These are phyloP conservation scores for Pseudococcus longispinus DNA, from an alignment of 2,888 invertebrate genomes.

Conservation along the genomic window DNA sequence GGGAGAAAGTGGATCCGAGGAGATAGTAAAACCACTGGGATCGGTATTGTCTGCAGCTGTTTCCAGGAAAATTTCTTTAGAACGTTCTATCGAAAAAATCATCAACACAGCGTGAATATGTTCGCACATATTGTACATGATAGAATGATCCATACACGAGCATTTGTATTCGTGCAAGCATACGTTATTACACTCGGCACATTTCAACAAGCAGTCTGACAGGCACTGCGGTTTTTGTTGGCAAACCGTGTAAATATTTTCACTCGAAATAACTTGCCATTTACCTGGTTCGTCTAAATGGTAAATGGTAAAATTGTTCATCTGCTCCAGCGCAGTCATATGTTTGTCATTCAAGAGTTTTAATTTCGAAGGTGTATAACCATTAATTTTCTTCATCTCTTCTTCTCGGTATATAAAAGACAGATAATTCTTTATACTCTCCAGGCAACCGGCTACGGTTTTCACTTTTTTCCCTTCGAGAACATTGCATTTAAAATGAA, in stretches of 20 bases:
- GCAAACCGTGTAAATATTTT: not conserved
- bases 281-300: not conserved
- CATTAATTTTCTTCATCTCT: not conserved
- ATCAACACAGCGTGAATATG: not conserved
- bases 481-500: not conserved
- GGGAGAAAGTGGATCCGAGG: not conserved
- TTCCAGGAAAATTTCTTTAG: not conserved
- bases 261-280: not conserved
- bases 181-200: not conserved
- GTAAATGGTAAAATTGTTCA: not conserved
- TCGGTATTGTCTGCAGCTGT: not conserved
- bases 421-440: not conserved
- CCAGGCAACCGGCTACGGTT: not conserved
- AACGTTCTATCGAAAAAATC: not conserved
- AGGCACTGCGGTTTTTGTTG: not conserved
- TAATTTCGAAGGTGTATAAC: not conserved
- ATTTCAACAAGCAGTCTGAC: not conserved
- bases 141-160: not conserved
- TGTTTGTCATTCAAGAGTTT: not conserved
- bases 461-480: not conserved
- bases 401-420: not conserved
- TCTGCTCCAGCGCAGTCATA: not conserved
- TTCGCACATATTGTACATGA: not conserved
- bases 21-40: not conserved
- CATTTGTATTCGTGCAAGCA: conserved; percentile 38